Evolutionary conservation across 2,888 invertebrate species (phyloP), one percentile per base, ranked within the genome.

Genomic region (Bhutanitis thaidina): DNA sequence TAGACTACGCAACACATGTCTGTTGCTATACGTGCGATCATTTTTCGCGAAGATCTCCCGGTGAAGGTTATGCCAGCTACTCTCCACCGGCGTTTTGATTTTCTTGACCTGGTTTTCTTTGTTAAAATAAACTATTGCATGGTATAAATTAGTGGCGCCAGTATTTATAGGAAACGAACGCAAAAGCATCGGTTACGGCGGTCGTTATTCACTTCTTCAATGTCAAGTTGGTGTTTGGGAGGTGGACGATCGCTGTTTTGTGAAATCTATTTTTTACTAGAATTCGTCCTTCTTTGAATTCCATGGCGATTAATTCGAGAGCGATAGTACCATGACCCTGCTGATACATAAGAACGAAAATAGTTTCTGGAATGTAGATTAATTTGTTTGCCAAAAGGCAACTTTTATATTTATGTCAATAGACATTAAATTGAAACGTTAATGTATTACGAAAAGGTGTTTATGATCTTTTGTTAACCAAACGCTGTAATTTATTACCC

Each of bases 61-160:
- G 53, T 60, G 77, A 78, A 79, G 80, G 83, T 79, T 76, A 67
- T 60, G 58, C 60, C 53, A 54, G 54, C 55, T 64, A 65, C 70
- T 74, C 74, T 76, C 65, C 65, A 67, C 69, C 73, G 76, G 71
- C 78, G 74, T 79, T 80, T 79, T 71, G 65, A 77, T 82, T 85
- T 80, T 84, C 84, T 76, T 84, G 86, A 84, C 85, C 86, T 70
- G 73, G 74, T 83, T 87, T 54, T 74, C 72, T 67, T 67, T 65
- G 73, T 76, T 74, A 68, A 81, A 82, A 78, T 76, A 74, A 77
- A 74, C 73, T 70, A 65, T 71, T 72, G 77, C 73, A 74, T 77
- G 71, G 77, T 77, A 80, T 80, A 80, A 80, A 83, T 83, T 83
- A 74, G 70, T 62, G 56, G 54, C 55, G 58, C 45, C 62, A 55